phyloP scores from a whole-genome alignment of 2,113 vertebrate species.

The Microcebus ravelobensis region DNA sequence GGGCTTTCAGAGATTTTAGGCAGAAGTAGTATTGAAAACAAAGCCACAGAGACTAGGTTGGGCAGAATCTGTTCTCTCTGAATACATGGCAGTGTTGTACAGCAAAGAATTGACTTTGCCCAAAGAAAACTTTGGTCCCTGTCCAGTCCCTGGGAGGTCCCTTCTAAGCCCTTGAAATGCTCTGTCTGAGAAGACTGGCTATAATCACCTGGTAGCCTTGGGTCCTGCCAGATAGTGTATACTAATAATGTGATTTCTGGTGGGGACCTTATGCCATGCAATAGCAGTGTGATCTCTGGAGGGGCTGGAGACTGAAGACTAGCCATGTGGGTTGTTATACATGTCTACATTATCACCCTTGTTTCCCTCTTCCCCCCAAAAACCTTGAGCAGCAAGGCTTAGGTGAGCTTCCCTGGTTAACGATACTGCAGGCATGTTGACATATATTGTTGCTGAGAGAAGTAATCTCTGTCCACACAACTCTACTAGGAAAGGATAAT shows the following conservation, averaged over 20 bases:
- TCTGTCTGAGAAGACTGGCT: background rate
- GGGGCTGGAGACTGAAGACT: background rate
- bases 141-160: background rate
- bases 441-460: background rate
- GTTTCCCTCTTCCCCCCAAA: background rate
- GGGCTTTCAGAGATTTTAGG: background rate
- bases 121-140: background rate
- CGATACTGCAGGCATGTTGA: background rate
- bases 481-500: background rate
- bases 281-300: background rate
- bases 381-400: background rate
- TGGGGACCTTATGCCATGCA: background rate
- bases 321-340: background rate
- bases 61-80: background rate
- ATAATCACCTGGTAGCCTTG: no score
- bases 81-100: background rate
- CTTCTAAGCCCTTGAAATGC: background rate
- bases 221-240: background rate
- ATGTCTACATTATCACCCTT: fast-evolving
- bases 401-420: no score
- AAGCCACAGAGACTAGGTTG: background rate
- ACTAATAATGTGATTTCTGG: background rate
- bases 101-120: background rate
- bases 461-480: background rate
- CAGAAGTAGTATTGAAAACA: background rate